Percentiles rank a stretch among this genome's conserved stretches.
Conservation (phyloP, 1,140 invertebrate species). For the Polypedilum pembai region DNA sequence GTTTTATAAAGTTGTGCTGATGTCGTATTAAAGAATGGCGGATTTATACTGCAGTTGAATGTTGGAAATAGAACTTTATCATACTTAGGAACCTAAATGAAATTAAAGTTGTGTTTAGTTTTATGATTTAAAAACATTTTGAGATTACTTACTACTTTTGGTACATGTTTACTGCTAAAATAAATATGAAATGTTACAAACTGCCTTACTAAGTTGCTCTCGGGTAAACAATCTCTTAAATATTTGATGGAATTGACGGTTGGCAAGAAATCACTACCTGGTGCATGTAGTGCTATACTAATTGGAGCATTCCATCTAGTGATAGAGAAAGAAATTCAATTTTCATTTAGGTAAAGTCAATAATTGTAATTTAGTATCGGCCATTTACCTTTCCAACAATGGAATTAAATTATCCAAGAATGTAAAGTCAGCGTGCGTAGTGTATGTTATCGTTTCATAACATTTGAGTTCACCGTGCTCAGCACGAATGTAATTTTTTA, state of each 20-base stretch:
- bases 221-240: constrained; percentile 55
- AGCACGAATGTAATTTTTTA: constrained; percentile 75
- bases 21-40: constrained; percentile 61
- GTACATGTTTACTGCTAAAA: constrained; percentile 77
- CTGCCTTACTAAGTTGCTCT: constrained; percentile 57
- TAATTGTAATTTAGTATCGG: constrained; percentile 30
- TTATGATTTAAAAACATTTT: not conserved
- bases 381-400: constrained; percentile 55
- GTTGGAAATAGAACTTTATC: constrained; percentile 52
- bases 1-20: constrained; percentile 64
- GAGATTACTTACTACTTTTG: constrained; percentile 53
- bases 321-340: constrained; percentile 29
- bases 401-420: constrained; percentile 84
- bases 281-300: constrained; percentile 67
- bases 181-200: constrained; percentile 79
- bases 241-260: constrained; percentile 61
- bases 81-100: constrained; percentile 56
- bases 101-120: constrained; percentile 30
- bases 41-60: constrained; percentile 60
- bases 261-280: constrained; percentile 58
- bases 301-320: constrained; percentile 59
- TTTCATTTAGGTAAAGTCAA: not conserved
- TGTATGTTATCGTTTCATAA: constrained; percentile 82
- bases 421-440: constrained; percentile 84
- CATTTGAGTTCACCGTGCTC: constrained; percentile 55